Conservation (phyloP, 2,113 vertebrate genomes). For the Anas platyrhynchos region DNA sequence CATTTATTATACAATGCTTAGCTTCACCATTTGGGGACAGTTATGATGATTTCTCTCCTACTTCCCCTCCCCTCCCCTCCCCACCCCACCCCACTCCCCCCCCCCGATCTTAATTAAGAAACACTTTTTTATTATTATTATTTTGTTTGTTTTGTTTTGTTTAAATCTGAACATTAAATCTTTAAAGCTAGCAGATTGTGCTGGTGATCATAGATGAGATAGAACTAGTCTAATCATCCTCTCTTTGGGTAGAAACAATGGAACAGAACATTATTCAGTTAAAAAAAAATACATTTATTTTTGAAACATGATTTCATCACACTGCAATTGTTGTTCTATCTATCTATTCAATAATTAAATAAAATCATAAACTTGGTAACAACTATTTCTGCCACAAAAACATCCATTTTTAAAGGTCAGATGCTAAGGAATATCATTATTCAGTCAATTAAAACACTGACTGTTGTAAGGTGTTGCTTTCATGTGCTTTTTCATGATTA, state of each 20-base stretch:
- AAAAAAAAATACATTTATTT: not conserved
- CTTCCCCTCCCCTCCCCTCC: not conserved
- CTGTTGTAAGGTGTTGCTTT: not conserved
- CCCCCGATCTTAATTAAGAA: not conserved
- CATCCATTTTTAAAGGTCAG: not conserved
- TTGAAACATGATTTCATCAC: not conserved
- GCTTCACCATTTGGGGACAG: not conserved
- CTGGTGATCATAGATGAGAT: not conserved
- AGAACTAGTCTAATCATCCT: not conserved
- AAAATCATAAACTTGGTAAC: not conserved
- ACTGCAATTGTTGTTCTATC: not conserved
- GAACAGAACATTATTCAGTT: not conserved
- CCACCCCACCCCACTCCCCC: too few relatives aligned
- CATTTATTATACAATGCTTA: not conserved
- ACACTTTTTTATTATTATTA: not conserved
- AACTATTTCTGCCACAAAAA: not conserved
- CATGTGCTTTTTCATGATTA: not conserved
- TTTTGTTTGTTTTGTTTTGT: not conserved
- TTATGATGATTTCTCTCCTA: not conserved
- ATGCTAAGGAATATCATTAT: not conserved
- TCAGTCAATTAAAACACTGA: not conserved
- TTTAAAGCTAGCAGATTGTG: not conserved
- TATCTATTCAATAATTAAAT: not conserved
- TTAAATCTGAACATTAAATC: not conserved
- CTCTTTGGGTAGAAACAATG: not conserved